These are phyloP conservation scores for Muschampia plurimacula DNA, from an alignment of 2,888 invertebrate species.

Conservation along the genomic window DNA sequence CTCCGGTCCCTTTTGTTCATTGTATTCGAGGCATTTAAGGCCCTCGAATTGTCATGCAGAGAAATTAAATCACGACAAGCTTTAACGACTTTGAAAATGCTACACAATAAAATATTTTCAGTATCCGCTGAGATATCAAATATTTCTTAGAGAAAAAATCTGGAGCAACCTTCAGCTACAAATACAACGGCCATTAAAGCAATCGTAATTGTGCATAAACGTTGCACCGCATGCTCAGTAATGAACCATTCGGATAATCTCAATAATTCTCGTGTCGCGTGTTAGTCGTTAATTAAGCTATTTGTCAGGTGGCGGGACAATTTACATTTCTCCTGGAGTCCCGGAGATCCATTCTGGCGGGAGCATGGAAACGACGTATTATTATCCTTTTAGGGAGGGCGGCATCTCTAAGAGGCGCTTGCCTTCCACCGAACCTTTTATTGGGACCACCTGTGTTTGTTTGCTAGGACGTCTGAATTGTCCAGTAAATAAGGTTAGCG, in stretches of 20 bases:
- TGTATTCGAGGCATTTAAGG: constrained; percentile 61
- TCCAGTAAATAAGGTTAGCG: constrained; percentile 83
- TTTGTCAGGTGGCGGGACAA: constrained; percentile 80
- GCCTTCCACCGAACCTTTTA: constrained; percentile 78
- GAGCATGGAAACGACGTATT: constrained; percentile 81
- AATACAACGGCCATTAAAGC: constrained; percentile 53
- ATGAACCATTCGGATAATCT: constrained; percentile 69
- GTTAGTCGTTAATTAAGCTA: constrained; percentile 84
- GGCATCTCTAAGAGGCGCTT: constrained; percentile 75
- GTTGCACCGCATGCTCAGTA: constrained; percentile 48
- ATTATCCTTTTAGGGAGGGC: constrained; percentile 85
- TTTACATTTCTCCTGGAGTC: constrained; percentile 81
- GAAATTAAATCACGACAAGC: constrained; percentile 37
- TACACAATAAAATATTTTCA: constrained; percentile 29
- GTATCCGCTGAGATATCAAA: constrained; percentile 46
- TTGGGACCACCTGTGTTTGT: constrained; percentile 83
- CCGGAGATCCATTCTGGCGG: constrained; percentile 65
- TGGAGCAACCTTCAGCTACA: constrained; percentile 55
- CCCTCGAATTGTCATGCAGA: constrained; percentile 47
- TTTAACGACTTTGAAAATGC: constrained; percentile 37
- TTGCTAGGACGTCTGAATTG: constrained; percentile 82
- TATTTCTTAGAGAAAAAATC: constrained; percentile 52
- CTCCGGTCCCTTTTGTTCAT: constrained; percentile 67
- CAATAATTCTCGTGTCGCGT: constrained; percentile 74
- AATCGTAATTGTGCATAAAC: constrained; percentile 54